Conservation (phyloP, 2,113 vertebrate genomes). For the Dicrurus megarhynchus region DNA sequence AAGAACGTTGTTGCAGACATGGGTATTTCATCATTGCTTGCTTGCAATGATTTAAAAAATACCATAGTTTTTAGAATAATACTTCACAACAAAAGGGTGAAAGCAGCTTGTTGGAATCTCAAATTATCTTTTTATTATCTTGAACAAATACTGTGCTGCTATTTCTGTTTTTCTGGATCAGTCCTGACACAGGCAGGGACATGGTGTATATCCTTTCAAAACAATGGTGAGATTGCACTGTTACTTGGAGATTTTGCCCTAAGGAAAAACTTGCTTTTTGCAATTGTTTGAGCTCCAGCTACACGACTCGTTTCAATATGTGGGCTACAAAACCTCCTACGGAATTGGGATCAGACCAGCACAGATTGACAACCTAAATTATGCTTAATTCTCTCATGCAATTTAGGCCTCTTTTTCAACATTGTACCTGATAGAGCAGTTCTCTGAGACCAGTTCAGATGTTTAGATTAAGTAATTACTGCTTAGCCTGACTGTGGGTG, state of each 20-base stretch:
- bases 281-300: slow-evolving; percentile 48
- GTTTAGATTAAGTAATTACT: slow-evolving; percentile 42
- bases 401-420: background rate
- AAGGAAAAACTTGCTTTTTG: slow-evolving; percentile 52
- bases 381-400: slow-evolving; percentile 12
- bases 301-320: background rate
- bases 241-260: slow-evolving; percentile 46
- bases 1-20: background rate
- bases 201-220: slow-evolving; percentile 24
- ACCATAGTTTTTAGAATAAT: background rate
- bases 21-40: background rate
- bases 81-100: background rate
- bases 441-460: slow-evolving; percentile 1
- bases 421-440: slow-evolving; percentile 33
- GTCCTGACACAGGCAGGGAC: slow-evolving; percentile 36
- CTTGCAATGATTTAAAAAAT: background rate
- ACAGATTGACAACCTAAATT: background rate
- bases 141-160: slow-evolving; percentile 43
- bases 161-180: slow-evolving; percentile 43
- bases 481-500: background rate
- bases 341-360: background rate
- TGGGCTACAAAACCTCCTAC: slow-evolving; percentile 22
- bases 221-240: slow-evolving; percentile 44
- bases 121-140: slow-evolving; percentile 9
- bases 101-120: slow-evolving; percentile 32